Evolutionary conservation across 2,888 invertebrate species (phyloP), one percentile per base, ranked within the genome.

Genomic region (Notodonta dromedarius): DNA sequence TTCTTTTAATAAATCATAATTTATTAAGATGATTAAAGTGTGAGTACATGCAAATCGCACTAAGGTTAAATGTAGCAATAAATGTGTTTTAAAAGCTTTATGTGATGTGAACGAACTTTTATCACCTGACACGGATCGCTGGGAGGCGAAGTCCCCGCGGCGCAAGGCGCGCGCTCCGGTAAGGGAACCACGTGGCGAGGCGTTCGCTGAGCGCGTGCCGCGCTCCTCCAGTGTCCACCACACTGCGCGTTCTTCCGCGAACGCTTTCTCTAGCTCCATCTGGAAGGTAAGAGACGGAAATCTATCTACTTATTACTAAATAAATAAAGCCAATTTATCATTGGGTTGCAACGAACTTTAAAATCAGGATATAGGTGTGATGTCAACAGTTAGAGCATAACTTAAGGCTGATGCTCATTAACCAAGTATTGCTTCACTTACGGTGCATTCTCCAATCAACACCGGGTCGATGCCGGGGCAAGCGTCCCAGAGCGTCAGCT

Each of bases 171-270:
- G 94, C 68, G 96, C 94, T 68, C 96, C 96, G 5, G 96, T 95
- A 11, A 97, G 94, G 0, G 97, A 97, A 56, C 97, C 96, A 55
- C 97, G 95, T 0, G 97, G 97, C 0, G 97, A 97, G 0, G 96
- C 95, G 81, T 95, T 96, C 0, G 97, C 97, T 0, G 96, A 96
- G 69, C 96, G 96, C n/a, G 96, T 94, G 56, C 97, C 86, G 60
- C 97, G 96, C 86, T 97, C 97, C 78, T 98, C 97, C 59, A 98
- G 89, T 8, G 97, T 96, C 91, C 98, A 98, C 98, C 98, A 98
- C 56, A 97, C 96, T 0, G 98, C 97, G 62, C 97, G 96, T 86
- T 98, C 98, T 79, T 97, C 97, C 40, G 98, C 94, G 80, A 97
- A 97, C 4, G 97, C 98, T 85, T 97, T 97, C 78, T 96, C 96